Base-by-base conservation (phyloP, 1,140 invertebrate species). In the Trissolcus basalis region DNA sequence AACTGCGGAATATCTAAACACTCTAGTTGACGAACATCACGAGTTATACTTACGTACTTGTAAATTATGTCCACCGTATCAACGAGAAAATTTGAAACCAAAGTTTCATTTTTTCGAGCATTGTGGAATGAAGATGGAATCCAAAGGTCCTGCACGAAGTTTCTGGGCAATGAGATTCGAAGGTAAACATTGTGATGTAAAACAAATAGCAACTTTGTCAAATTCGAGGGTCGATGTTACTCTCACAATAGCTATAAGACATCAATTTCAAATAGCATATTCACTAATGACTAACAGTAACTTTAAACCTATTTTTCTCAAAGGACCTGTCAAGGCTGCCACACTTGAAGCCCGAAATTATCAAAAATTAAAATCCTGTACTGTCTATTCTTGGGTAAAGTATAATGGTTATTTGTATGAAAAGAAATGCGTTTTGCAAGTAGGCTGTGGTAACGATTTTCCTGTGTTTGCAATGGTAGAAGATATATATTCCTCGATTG, bases 1-100 rank as follows among this genome's bases (percentile, higher is more conserved):
- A 13, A 13, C 43, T 2, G 82, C 90, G 0, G 86, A 97, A 9
- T 98, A 98, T 82, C 93, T 93, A 15, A 90, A 92, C 64, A 93
- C 94, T 72, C 85, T 98, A 33, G 13, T 51, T 51, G 9, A 33
- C 13, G 9, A 51, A 44, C 43, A 44, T 44, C 43, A 44, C 12
- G 43, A 44, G 7, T 13, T 44, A 12, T 32, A 49, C 12, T 44
- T 44, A 12, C 0, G 6, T 15, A 39, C 32, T 11, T 41, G 59
- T 16, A 39, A 41, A 50, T 14, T 39, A 1, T 41, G 51, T 11
- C n/a, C 14, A 41, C 4, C n/a, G 6, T 41, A 41, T 41, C 11
- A 11, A 55, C 0, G 14, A 3, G 33, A 39, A 7, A 44, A 94
- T 94, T 78, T 90, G 92, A 58, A 94, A 94, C 81, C 92, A 93